Evolutionary conservation across 2,888 invertebrate genomes (phyloP), one percentile per base, ranked within the genome.

Genomic region (Pocota personata): DNA sequence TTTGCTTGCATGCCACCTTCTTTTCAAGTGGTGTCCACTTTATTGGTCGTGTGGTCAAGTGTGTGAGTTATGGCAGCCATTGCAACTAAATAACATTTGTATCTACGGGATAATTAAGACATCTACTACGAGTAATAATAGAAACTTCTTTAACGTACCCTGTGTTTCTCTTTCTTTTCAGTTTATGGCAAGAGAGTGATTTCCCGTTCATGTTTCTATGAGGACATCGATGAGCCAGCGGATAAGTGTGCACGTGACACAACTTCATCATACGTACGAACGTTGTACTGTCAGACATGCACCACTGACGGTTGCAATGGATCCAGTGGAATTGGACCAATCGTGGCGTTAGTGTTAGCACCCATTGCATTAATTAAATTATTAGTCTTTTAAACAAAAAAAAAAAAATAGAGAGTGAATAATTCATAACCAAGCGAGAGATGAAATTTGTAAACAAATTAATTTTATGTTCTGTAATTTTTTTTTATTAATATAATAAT

Each of bases 101-200:
- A 79, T 75, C 79, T 66, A 37, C 72, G 58, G 43, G 58, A 80
- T 84, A 84, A 84, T 83, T 83, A 79, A 84, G 84, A 84, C 80
- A 73, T 75, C 76, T 43, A 78, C 58, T 66, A 35, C n/a, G n/a
- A n/a, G n/a, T n/a, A n/a, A n/a, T 72, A 66, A 72, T 58, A 57
- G 60, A 79, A 57, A 66, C 72, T 75, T 52, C 50, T 79, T 14
- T 60, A 76, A 60, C 32, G 14, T 43, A 43, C 12, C 75, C 30
- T 62, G 8, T 43, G 62, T 48, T 14, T 75, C 58, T 43, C 37
- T 62, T 87, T 88, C 43, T 62, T 91, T 91, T 35, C 89, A 92
- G 92, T 92, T 80, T 92, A 93, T 88, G 92, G 92, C 83, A 92
- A 92, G 87, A 90, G 89, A 40, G 92, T 93, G 37, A 90, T 92